Evolutionary conservation across 2,888 invertebrate genomes (phyloP), one percentile per base, ranked within the genome.

Genomic region (Pandemis cinnamomeana): DNA sequence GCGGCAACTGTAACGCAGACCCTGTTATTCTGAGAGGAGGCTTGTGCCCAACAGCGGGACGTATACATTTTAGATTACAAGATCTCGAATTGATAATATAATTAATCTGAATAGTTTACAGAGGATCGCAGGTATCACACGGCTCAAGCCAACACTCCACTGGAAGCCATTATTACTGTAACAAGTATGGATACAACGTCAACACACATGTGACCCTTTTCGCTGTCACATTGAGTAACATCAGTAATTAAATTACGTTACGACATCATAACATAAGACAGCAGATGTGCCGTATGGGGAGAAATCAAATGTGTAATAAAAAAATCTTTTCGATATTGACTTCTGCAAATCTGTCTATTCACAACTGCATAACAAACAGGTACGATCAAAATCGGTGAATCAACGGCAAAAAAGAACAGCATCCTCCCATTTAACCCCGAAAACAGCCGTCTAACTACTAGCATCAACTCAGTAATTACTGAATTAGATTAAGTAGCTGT

Each of bases 181-280:
- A 7, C 27, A 5, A 20, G 7, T n/a, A 51, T 5, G 27, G 58
- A 20, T 8, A n/a, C 13, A 55, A 8, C 20, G 20, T 36, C 27
- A 36, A 36, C 27, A 55, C 58, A 58, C 27, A 7, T 58, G 27
- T 27, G 58, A 58, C 58, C 11, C 58, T 27, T 27, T 58, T 58
- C 58, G 27, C 27, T 58, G 27, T 58, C 58, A 58, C 27, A 27
- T 27, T 55, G 55, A 8, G 58, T 27, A 20, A 27, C 20, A 53
- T 53, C 53, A 53, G 13, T 55, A 55, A 55, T 55, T 15, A 20
- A 55, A 55, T 55, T 55, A 55, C 20, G 51, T 15, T 53, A 53
- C 51, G 51, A 53, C n/a, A n/a, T 53, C 5, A 53, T n/a, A 53
- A 53, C 5, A 53, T n/a, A 53, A 53, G 55, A 55, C 13, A 0